Base-by-base conservation (phyloP, 2,797 vertebrate genomes). In the Eidolon dupreanum region DNA sequence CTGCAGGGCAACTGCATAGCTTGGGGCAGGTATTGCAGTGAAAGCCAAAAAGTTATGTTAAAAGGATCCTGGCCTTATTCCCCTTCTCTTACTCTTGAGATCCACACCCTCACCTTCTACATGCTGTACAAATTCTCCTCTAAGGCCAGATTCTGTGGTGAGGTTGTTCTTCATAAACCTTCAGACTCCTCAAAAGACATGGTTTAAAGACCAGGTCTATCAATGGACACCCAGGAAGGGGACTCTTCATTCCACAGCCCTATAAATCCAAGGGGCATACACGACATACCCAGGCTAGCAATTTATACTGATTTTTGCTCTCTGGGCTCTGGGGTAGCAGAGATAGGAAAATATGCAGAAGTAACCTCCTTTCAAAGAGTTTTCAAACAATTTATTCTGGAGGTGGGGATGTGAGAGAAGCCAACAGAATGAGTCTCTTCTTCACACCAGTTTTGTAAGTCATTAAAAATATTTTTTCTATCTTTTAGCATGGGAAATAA, bases 281-380 rank as follows among this genome's bases (percentile, higher is more conserved):
- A 43, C 0, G 1, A 41, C 12, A 70, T 0, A 70, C 16, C 22
- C 6, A 65, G 2, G 13, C 16, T 31, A 43, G 19, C 43, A 53
- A 13, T 17, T 55, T 22, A 63, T 38, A 28, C 33, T 63, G 46
- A 1, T 41, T 65, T 65, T 33, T 43, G 31, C 74, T 75, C 22
- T 41, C 53, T 26, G 51, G 19, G 41, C 20, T 86, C 55, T 49
- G 22, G 53, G 41, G 22, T 59, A 53, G 78, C 43, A 31, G 16
- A 73, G 57, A 36, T 8, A 19, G 38, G 19, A 79, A 65, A 79
- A 57, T 15, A 68, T 17, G 46, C 57, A 82, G 68, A 77, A 93
- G 38, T 38, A 53, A 81, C 43, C 83, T 94, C 31, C 66, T 57
- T 92, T 83, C 36, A 84, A 79, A 49, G 46, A 17, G 28, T 59